Evolutionary conservation across 2,888 invertebrate genomes (phyloP).

Genomic region (Trisateles emortualis): DNA sequence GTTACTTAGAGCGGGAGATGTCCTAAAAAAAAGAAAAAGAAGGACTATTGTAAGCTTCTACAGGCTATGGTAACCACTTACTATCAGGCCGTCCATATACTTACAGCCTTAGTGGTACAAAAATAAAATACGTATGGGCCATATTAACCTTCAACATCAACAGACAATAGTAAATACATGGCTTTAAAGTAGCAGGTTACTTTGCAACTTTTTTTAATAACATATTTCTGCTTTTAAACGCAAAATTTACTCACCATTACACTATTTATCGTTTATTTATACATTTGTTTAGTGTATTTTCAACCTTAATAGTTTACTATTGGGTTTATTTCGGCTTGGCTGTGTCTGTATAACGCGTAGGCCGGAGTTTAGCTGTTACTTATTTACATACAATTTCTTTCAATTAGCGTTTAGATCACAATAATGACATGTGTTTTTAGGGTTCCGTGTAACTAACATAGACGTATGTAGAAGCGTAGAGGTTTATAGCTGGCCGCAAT

Average conservation of each 20-base stretch:
- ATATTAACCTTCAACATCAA: no score
- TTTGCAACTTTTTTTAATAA: conserved; percentile 12
- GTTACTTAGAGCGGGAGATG: no score
- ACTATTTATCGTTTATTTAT: conserved; percentile 19
- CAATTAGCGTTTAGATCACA: conserved; percentile 61
- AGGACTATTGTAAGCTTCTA: no score
- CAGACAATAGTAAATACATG: background rate
- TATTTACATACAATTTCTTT: conserved; percentile 65
- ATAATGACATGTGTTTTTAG: conserved; percentile 46
- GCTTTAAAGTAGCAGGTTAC: background rate
- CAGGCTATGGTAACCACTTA: no score
- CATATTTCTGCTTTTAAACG: conserved; percentile 21
- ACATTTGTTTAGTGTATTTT: background rate
- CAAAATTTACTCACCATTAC: conserved; percentile 20
- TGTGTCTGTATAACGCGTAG: background rate
- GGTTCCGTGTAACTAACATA: conserved; percentile 33
- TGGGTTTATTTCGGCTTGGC: conserved; percentile 10
- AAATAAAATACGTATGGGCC: no score
- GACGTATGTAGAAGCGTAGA: no score
- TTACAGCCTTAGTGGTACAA: no score
- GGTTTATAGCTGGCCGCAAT: no score
- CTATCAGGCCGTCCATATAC: no score
- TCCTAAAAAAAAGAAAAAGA: no score
- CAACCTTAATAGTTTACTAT: conserved; percentile 1
- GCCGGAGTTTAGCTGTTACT: conserved; percentile 19